Evolutionary conservation across 1,140 invertebrate species (phyloP).

Genomic region (Chrysoperla carnea): DNA sequence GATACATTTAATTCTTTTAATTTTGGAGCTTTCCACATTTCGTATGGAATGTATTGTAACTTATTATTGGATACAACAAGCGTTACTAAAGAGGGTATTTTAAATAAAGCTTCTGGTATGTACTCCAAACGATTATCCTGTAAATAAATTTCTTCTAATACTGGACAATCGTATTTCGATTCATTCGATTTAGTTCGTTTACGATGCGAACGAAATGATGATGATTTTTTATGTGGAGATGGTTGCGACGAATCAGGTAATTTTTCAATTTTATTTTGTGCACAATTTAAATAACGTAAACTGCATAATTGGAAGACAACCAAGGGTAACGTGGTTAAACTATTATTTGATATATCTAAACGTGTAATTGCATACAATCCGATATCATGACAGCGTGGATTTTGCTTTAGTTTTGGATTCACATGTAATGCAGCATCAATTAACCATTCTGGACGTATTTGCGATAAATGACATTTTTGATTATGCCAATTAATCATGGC

Average conservation of each 20-base stretch:
- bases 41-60: constrained; percentile 64
- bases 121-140: constrained; percentile 75
- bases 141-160: constrained; percentile 75
- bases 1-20: constrained; percentile 81
- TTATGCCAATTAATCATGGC: constrained; percentile 94
- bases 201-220: constrained; percentile 5
- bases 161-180: constrained; percentile 32
- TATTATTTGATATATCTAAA: constrained; percentile 86
- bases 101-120: constrained; percentile 65
- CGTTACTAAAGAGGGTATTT: constrained; percentile 57
- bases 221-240: constrained; percentile 5
- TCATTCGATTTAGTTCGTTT: constrained; percentile 19
- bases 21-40: constrained; percentile 79
- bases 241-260: constrained; percentile 33
- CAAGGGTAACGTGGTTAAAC: constrained; percentile 59
- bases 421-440: constrained; percentile 64
- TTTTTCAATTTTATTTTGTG: constrained; percentile 71
- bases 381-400: constrained; percentile 46
- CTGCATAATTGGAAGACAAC: constrained; percentile 72
- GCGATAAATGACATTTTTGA: constrained; percentile 47
- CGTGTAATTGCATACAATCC: constrained; percentile 81
- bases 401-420: constrained; percentile 63
- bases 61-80: constrained; percentile 91
- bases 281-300: constrained; percentile 61
- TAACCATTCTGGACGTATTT: constrained; percentile 67